These are phyloP conservation scores for Stenichneumon culpator DNA, from an alignment of 2,888 invertebrate genomes.

Conservation along the genomic window DNA sequence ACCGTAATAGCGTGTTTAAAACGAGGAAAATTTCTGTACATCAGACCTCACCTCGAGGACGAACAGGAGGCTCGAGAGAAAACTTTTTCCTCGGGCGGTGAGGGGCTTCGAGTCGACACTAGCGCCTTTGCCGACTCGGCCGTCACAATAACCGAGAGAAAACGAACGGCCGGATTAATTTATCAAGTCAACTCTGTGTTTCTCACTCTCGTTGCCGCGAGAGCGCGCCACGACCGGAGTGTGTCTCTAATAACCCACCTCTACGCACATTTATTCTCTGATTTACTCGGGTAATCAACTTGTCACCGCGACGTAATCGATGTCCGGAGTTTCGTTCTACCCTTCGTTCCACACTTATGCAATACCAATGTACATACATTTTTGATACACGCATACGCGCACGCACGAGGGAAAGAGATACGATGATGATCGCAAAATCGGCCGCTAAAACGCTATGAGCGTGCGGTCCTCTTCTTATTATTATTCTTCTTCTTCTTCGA, in stretches of 20 bases:
- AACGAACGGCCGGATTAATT: constrained; percentile 49
- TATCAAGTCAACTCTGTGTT: constrained; percentile 40
- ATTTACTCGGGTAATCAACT: constrained; percentile 69
- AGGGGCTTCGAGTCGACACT: not conserved
- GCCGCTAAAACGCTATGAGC: constrained; percentile 33
- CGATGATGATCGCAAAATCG: constrained; percentile 23
- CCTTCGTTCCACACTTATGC: not conserved
- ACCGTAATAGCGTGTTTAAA: not conserved
- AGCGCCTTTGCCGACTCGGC: too few relatives aligned
- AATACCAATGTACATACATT: not conserved
- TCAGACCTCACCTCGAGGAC: not conserved
- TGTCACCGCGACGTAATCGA: constrained; percentile 62
- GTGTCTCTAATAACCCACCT: constrained; percentile 40
- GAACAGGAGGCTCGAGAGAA: constrained; percentile 18
- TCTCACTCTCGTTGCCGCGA: not conserved
- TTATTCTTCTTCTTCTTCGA: constrained; percentile 25
- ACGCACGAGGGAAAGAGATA: not conserved
- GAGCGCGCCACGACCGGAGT: not conserved
- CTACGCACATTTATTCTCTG: constrained; percentile 58
- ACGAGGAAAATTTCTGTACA: not conserved
- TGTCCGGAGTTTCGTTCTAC: constrained; percentile 28
- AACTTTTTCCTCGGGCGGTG: not conserved
- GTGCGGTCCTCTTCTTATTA: constrained; percentile 17
- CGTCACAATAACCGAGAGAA: constrained; percentile 25
- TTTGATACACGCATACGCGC: not conserved